Evolutionary conservation across 1,140 invertebrate species (phyloP).

Genomic region (Drosophila ogumai): DNA sequence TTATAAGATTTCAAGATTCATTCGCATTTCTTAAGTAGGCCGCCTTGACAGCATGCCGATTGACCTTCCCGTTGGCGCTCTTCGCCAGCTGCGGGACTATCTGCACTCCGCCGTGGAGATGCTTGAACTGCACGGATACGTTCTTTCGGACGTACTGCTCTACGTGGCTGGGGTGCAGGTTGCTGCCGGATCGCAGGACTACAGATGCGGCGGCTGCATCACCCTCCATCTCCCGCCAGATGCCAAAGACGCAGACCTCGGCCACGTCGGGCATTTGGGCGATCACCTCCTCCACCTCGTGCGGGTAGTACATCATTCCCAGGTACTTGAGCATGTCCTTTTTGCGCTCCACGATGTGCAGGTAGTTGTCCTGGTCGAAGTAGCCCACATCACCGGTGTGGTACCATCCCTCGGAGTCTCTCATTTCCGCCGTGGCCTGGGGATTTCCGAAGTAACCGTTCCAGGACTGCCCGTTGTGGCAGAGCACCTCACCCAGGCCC

Average conservation of each 20-base stretch:
- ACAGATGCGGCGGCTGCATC: conserved; percentile 80
- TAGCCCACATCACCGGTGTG: conserved; percentile 89
- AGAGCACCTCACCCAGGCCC: conserved; percentile 69
- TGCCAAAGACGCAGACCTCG: conserved; percentile 79
- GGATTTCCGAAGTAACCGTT: conserved; percentile 77
- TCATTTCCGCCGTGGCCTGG: conserved; percentile 64
- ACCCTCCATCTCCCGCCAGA: conserved; percentile 74
- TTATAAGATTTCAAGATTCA: background rate
- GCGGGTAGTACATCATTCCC: conserved; percentile 83
- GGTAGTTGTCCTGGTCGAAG: conserved; percentile 86
- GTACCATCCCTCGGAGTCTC: conserved; percentile 87
- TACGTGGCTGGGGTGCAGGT: conserved; percentile 32
- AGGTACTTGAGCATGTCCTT: conserved; percentile 87
- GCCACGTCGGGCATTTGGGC: conserved; percentile 70
- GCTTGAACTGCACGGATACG: conserved; percentile 40
- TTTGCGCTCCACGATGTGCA: conserved; percentile 87
- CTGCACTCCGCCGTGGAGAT: conserved; percentile 36
- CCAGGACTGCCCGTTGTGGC: conserved; percentile 66
- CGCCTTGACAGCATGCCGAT: conserved; percentile 55
- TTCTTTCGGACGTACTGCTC: conserved; percentile 46
- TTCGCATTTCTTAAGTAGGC: conserved; percentile 38
- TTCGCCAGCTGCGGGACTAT: conserved; percentile 47
- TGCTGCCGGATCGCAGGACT: conserved; percentile 48
- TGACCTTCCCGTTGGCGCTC: conserved; percentile 55
- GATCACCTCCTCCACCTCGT: conserved; percentile 78